Evolutionary conservation across 2,797 vertebrate species (phyloP).

Genomic region (Sebastes kiyomatsui): DNA sequence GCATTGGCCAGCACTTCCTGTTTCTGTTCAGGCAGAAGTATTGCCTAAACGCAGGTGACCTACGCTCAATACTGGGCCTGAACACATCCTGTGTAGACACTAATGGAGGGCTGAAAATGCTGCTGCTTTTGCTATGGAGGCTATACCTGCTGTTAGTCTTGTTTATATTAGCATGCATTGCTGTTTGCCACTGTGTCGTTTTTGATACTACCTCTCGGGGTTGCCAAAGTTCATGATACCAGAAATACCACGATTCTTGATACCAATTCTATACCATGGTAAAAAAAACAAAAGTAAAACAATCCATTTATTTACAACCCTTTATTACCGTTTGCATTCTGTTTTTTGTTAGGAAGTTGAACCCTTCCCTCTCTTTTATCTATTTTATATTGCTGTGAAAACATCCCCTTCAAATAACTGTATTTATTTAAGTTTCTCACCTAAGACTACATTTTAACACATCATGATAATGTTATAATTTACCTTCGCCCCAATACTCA

Average conservation of each 20-base stretch:
- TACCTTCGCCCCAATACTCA: neutral
- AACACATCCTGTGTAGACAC: neutral
- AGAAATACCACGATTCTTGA: neutral
- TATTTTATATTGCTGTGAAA: neutral
- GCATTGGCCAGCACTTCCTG: conserved; percentile 41
- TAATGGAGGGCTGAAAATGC: neutral
- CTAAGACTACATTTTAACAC: neutral
- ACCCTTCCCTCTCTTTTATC: too few species aligned
- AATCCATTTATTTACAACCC: neutral
- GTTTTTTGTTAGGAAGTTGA: neutral
- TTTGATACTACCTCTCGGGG: neutral
- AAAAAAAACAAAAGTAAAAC: neutral
- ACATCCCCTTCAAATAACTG: neutral
- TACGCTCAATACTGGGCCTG: neutral
- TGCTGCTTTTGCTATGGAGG: neutral
- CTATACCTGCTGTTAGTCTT: too few species aligned
- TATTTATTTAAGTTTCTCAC: neutral
- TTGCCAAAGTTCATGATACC: neutral
- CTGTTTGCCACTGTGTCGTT: neutral
- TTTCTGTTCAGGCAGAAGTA: conserved; percentile 9
- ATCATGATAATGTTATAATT: too few species aligned
- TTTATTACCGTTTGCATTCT: rapidly evolving
- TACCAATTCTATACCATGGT: neutral
- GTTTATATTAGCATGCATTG: too few species aligned
- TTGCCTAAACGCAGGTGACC: neutral